Base-by-base conservation (phyloP, 2,888 invertebrate genomes). In the Apantesis nais region DNA sequence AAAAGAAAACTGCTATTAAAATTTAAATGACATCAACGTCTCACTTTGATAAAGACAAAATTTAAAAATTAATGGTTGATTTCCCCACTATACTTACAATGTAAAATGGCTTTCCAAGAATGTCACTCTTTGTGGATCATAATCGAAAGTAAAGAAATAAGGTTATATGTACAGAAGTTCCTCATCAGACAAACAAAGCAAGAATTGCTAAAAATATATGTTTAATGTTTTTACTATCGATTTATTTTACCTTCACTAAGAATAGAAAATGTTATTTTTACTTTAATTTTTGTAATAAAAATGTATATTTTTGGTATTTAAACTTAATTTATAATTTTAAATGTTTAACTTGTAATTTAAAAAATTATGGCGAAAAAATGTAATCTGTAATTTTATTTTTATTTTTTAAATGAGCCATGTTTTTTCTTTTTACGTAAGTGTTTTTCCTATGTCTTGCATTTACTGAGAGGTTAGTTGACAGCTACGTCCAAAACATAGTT, bases 401-500 rank as follows among this genome's bases (percentile, higher is more conserved):
- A 7, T 71, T n/a, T 4, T 34, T 34, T 34, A 63, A 63, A 75
- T 48, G 31, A 61, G 82, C 80, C 80, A 82, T 82, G 82, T 74
- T 74, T 74, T 16, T 44, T 69, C 39, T 48, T 44, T 66, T 41
- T 64, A 67, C 9, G 41, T 69, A 64, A 71, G 65, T 55, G 64
- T 41, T 66, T 74, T 61, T 65, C 70, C 60, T 78, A 72, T 63
- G 70, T 76, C 77, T 81, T 81, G 82, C 82, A 82, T 82, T 80
- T 84, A 81, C 72, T 78, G 78, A 69, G 72, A 75, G 65, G 65
- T 70, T 72, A 75, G 67, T 75, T 83, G 86, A 85, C 86, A 90
- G 90, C 90, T 85, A 86, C 81, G 83, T 87, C 90, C 90, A 89
- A 90, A 90, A 88, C 76, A 75, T 88, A 87, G 83, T 74, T 75